Percentiles rank a stretch among this genome's conserved stretches.
These are phyloP conservation scores for Xestobium rufovillosum DNA, from an alignment of 2,888 invertebrate genomes.

Conservation along the genomic window DNA sequence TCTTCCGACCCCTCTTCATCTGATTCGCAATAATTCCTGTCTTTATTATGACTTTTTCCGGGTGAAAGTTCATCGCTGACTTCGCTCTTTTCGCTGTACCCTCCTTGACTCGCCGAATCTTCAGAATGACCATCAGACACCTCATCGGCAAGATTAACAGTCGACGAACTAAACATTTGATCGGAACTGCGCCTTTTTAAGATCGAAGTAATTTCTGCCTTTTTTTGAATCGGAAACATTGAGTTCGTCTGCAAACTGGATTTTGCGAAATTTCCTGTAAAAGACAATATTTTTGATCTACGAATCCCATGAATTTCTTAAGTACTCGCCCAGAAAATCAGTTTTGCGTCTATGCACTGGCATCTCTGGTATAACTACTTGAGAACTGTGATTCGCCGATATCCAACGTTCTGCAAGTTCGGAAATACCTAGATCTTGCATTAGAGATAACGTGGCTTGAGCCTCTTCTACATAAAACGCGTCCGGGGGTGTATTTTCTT, in stretches of 20 bases:
- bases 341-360: slow-evolving; percentile 28
- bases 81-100: slow-evolving; percentile 57
- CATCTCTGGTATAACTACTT: slow-evolving; percentile 39
- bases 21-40: slow-evolving; percentile 50
- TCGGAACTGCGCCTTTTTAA: slow-evolving; percentile 50
- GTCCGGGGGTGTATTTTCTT: slow-evolving; percentile 61
- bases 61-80: no score
- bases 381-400: slow-evolving; percentile 58
- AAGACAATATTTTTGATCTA: no score
- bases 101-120: slow-evolving; percentile 62
- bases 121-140: slow-evolving; percentile 54
- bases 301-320: no score
- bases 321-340: slow-evolving; percentile 34
- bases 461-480: slow-evolving; percentile 86
- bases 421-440: slow-evolving; percentile 68
- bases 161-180: slow-evolving; percentile 46
- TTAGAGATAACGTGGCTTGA: slow-evolving; percentile 72
- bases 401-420: slow-evolving; percentile 64
- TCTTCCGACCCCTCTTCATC: slow-evolving; percentile 72
- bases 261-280: no score
- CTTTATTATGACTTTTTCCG: no score
- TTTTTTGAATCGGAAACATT: slow-evolving; percentile 36
- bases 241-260: no score
- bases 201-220: slow-evolving; percentile 49
- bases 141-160: slow-evolving; percentile 39